These are phyloP conservation scores for Pseudomyrmex sp. DNA, from an alignment of 1,140 invertebrate species.

Conservation along the genomic window DNA sequence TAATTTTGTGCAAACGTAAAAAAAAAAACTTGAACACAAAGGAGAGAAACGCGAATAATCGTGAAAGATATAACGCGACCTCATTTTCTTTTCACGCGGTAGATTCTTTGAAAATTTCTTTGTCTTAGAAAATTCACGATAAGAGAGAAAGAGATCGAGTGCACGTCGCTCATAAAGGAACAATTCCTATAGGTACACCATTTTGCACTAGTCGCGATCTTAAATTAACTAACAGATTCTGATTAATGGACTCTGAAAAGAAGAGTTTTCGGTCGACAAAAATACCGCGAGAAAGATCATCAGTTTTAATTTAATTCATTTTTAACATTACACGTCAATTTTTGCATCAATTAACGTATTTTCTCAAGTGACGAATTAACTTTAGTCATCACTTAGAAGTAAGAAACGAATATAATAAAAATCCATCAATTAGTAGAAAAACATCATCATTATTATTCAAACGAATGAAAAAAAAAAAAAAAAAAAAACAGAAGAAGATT, in stretches of 20 bases:
- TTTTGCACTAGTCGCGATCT: slow-evolving; percentile 15
- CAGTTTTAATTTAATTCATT: slow-evolving; percentile 44
- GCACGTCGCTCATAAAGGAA: neutral
- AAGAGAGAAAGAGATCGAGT: slow-evolving; percentile 7
- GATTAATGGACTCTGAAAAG: slow-evolving; percentile 12
- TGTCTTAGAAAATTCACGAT: slow-evolving; percentile 35
- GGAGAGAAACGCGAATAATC: neutral
- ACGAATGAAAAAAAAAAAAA: neutral
- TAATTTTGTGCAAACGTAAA: slow-evolving; percentile 25
- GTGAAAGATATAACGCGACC: slow-evolving; percentile 20
- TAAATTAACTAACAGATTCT: slow-evolving; percentile 31
- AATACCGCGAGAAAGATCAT: slow-evolving; percentile 1
- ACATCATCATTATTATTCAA: slow-evolving; percentile 6
- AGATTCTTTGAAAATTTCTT: slow-evolving; percentile 30
- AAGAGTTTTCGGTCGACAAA: neutral
- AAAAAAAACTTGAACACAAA: slow-evolving; percentile 18
- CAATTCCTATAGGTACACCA: neutral
- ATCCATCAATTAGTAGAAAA: neutral
- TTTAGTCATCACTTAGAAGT: neutral
- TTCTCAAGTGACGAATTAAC: too few relatives aligned
- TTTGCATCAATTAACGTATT: neutral
- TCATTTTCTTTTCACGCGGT: slow-evolving; percentile 25
- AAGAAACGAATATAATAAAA: neutral
- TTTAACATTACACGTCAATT: slow-evolving; percentile 12
- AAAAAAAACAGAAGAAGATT: neutral